Base-by-base conservation (phyloP, 2,888 invertebrate genomes). In the Calameuta idolon region DNA sequence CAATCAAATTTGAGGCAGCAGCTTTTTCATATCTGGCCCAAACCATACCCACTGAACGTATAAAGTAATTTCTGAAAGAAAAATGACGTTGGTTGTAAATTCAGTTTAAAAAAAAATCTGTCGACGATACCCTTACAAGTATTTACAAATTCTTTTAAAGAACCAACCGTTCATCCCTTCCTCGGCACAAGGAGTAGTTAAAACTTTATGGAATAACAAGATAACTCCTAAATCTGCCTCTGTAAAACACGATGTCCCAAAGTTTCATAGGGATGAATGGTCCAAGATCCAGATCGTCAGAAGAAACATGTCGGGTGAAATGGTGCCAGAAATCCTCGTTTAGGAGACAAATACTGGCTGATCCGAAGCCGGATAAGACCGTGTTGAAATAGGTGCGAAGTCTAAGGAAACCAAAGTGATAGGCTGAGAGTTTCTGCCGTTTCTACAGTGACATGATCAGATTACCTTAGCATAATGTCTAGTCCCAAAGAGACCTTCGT, bases 351-450 rank as follows among this genome's bases (percentile, higher is more conserved):
- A 86, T 85, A 84, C 76, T 79, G 71, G 75, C 75, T 75, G 85
- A 85, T 85, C 79, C 81, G 76, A 83, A 81, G 81, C 79, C 31
- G 77, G 86, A 86, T 86, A 86, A 77, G 79, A 69, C 73, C 83
- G 84, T 82, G 85, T 86, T 86, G 85, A 86, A 85, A 85, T 86
- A 86, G 85, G 86, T 85, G 86, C 84, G 86, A 86, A 86, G 85
- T 75, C 55, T n/a, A 83, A 77, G 75, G 77, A 69, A 77, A 73
- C 74, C 75, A 75, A 80, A 79, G 76, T 77, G 76, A 79, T 79
- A 79, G 76, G 55, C 35, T 34, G 74, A 73, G 34, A n/a, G 33
- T 77, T 34, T 12, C 76, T 30, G 76, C 37, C 69, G 76, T 76
- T 79, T 76, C 78, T 69, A 81, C 81, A 75, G 75, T 71, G 81